A percentile compares a stretch with the other conserved stretches of the same genome.
These are phyloP conservation scores for Gymnoscopelus microlampas DNA, from an alignment of 2,797 vertebrate species.

Conservation along the genomic window DNA sequence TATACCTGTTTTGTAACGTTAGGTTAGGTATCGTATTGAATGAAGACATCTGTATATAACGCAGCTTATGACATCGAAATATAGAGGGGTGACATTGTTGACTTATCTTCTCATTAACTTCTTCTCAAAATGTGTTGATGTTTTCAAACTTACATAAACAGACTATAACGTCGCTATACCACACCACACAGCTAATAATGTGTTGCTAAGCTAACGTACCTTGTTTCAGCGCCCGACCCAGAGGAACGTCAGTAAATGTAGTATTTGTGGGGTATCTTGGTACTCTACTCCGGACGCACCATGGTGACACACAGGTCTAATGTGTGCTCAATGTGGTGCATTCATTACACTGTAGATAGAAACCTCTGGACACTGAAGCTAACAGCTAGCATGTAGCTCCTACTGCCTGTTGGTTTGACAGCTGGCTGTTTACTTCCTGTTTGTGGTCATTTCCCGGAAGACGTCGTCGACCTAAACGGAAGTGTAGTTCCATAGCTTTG, in stretches of 20 bases:
- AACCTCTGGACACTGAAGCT: constrained; percentile 10
- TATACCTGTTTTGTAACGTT: no score
- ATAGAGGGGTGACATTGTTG: no score
- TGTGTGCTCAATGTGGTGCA: background rate
- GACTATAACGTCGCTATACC: constrained; percentile 4
- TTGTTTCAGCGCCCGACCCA: constrained; percentile 70
- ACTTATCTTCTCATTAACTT: no score
- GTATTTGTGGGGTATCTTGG: constrained; percentile 36
- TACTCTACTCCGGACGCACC: constrained; percentile 72
- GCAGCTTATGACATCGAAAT: no score
- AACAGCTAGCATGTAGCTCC: constrained; percentile 4
- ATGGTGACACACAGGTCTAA: constrained; percentile 41
- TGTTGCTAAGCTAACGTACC: constrained; percentile 69
- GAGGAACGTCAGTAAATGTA: constrained; percentile 67
- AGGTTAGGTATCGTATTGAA: no score
- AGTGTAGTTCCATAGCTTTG: no score
- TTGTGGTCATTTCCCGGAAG: constrained; percentile 23
- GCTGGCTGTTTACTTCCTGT: constrained; percentile 77
- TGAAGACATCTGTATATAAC: no score
- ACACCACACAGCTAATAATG: constrained; percentile 21
- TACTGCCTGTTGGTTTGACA: constrained; percentile 29
- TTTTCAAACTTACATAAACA: no score
- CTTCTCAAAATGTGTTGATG: no score
- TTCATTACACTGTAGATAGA: constrained; percentile 46
- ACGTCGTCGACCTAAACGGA: constrained; percentile 39